A percentile compares a stretch with the other conserved stretches of the same genome.
phyloP scores from a whole-genome alignment of 1,140 invertebrate species.

The Lordiphosa mommai region DNA sequence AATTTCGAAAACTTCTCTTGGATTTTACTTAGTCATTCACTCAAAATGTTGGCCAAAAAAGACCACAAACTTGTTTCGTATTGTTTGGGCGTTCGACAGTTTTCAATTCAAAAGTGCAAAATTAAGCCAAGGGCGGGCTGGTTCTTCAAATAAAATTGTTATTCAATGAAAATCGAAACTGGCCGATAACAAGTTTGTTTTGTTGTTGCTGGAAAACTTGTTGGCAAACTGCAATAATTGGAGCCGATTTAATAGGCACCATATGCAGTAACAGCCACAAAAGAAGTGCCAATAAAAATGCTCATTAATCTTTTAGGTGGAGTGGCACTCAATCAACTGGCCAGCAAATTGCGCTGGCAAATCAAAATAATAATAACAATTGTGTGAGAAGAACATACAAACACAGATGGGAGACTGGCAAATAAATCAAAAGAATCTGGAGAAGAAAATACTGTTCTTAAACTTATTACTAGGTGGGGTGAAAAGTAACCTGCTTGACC shows the following conservation, averaged over 20 bases:
- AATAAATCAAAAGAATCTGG: conserved; percentile 7
- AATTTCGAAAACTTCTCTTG: conserved; percentile 45
- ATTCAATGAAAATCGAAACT: conserved; percentile 65
- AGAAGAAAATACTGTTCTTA: too few species aligned
- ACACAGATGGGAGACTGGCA: neutral
- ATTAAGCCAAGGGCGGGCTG: conserved; percentile 72
- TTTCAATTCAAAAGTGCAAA: conserved; percentile 27
- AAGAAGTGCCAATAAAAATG: conserved; percentile 17
- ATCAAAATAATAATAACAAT: conserved; percentile 10
- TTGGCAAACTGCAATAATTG: conserved; percentile 41
- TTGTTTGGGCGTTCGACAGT: conserved; percentile 48
- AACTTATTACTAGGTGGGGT: too few species aligned
- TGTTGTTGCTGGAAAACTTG: conserved; percentile 13
- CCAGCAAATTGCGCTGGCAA: conserved; percentile 21
- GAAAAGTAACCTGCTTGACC: too few species aligned
- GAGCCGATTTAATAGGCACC: conserved; percentile 23
- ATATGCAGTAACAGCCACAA: conserved; percentile 21
- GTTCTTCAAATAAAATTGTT: conserved; percentile 37
- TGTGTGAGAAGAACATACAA: neutral
- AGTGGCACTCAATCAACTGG: conserved; percentile 41
- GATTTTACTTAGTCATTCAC: conserved; percentile 8
- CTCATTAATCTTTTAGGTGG: conserved; percentile 37
- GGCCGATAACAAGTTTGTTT: conserved; percentile 36
- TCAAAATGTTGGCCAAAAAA: conserved; percentile 15
- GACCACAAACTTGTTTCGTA: conserved; percentile 50